Conservation (phyloP, 2,797 vertebrate species). For the Octomys mimax region DNA sequence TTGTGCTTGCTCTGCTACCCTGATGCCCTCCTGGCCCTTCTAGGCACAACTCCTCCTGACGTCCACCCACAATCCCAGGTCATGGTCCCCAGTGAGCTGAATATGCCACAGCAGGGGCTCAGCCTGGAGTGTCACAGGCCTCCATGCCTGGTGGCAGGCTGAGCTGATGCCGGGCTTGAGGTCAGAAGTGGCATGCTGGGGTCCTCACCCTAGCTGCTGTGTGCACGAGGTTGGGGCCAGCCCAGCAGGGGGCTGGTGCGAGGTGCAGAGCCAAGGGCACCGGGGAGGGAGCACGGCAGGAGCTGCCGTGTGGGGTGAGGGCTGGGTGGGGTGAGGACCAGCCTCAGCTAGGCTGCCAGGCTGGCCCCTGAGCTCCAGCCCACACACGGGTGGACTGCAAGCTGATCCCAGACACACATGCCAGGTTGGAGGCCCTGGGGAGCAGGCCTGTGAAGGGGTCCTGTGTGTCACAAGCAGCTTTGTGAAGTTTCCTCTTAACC, state of each 20-base stretch:
- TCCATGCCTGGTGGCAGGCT: neutral
- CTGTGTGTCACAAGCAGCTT: accelerated
- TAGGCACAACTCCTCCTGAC: neutral
- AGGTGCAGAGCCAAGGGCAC: neutral
- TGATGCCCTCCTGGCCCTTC: neutral
- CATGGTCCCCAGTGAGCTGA: too few species aligned
- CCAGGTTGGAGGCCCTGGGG: neutral
- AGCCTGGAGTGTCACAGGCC: neutral
- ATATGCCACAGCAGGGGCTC: neutral
- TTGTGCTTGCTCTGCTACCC: neutral
- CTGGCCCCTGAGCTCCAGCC: neutral
- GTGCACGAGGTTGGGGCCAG: neutral
- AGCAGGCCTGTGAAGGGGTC: neutral
- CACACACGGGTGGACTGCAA: too few species aligned
- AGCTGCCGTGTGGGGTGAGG: neutral
- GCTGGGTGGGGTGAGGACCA: accelerated
- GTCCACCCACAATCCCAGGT: neutral
- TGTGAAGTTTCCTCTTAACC: neutral
- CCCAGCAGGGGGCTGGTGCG: neutral
- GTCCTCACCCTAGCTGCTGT: neutral
- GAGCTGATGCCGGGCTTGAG: neutral
- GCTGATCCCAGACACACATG: neutral
- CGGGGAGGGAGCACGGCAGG: neutral
- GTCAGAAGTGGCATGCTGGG: neutral
- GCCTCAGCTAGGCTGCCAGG: neutral